Evolutionary conservation across 2,797 vertebrate species (phyloP).

Genomic region (Darevskia mixta): DNA sequence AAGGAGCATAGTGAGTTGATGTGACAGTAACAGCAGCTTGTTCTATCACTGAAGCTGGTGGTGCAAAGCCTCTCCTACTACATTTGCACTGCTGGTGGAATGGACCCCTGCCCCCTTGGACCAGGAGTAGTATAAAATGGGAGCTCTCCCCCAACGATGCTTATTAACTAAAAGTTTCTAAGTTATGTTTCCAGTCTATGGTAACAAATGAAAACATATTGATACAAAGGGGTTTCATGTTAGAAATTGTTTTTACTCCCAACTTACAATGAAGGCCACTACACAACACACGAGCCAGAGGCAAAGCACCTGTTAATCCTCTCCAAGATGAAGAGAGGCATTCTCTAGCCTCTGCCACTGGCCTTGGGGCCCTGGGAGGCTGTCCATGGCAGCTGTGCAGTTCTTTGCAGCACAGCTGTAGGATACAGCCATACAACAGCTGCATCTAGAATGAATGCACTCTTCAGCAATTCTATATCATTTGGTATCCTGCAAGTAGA

Average conservation of each 20-base stretch:
- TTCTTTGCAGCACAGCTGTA: not conserved
- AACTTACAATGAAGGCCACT: not conserved
- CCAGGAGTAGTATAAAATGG: not conserved
- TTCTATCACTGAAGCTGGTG: no score
- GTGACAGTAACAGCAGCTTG: no score
- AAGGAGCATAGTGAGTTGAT: not conserved
- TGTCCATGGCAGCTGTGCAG: not conserved
- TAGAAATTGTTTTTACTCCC: not conserved
- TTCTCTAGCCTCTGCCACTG: not conserved
- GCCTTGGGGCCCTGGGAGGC: not conserved
- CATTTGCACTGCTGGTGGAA: not conserved
- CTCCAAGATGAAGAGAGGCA: no score
- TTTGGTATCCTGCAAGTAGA: not conserved
- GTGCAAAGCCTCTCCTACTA: not conserved
- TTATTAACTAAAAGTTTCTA: not conserved
- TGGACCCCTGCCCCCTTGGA: not conserved
- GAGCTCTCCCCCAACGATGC: not conserved
- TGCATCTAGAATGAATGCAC: not conserved
- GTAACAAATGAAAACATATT: not conserved
- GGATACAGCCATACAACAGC: not conserved
- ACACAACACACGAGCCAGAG: not conserved
- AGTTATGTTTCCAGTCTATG: not conserved
- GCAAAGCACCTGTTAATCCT: not conserved
- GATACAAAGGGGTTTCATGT: not conserved
- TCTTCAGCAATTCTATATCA: not conserved